phyloP scores from a whole-genome alignment of 2,888 invertebrate genomes.

The Cephus nigrinus region DNA sequence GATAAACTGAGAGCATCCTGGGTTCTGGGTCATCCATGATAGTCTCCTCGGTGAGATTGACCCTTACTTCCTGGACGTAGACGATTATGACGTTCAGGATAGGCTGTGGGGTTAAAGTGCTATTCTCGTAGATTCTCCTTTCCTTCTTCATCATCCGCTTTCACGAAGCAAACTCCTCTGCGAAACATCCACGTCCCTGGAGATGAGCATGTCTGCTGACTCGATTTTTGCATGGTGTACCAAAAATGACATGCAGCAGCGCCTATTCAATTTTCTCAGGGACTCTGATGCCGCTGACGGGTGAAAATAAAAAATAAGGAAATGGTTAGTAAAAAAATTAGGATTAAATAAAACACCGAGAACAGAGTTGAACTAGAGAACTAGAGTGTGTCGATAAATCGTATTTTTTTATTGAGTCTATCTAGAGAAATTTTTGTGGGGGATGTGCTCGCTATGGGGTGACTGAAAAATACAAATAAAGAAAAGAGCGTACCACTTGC shows the following conservation, averaged over 20 bases:
- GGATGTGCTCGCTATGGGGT: neutral
- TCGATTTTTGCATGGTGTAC: neutral
- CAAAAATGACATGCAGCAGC: neutral
- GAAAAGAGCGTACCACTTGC: no score
- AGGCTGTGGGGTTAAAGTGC: neutral
- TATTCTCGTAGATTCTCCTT: neutral
- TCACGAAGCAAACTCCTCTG: neutral
- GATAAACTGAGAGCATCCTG: neutral
- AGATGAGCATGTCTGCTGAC: neutral
- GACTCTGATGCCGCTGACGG: neutral
- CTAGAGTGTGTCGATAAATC: neutral
- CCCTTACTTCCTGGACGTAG: neutral
- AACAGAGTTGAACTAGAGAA: no score
- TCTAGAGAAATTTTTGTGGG: neutral
- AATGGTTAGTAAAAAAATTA: neutral
- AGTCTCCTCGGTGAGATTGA: neutral
- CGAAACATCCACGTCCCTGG: neutral
- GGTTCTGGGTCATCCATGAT: neutral
- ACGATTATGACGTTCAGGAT: neutral
- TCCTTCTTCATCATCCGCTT: neutral
- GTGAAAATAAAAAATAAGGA: neutral
- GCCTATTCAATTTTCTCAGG: neutral
- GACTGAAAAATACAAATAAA: no score
- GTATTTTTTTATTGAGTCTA: neutral
- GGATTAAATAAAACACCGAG: neutral